Conservation (phyloP, 2,888 invertebrate species). For the Torymus texanus region DNA sequence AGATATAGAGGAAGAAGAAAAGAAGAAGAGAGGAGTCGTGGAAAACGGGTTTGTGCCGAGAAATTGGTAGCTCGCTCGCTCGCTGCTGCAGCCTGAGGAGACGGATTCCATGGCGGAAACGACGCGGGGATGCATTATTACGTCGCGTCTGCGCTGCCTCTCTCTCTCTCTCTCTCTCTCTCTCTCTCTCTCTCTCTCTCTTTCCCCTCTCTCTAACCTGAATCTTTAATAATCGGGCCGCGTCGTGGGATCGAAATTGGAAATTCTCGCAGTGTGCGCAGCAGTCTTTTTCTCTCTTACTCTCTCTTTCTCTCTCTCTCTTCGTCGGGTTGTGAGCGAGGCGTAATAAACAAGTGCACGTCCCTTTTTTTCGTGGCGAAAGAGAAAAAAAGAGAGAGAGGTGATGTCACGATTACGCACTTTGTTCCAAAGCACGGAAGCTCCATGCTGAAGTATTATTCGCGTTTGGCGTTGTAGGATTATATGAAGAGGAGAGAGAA, state of each 20-base stretch:
- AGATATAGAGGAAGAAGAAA: not conserved
- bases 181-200: constrained; percentile 17
- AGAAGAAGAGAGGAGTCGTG: constrained; percentile 29
- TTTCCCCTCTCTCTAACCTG: constrained; percentile 53
- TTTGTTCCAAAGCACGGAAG: constrained; percentile 32
- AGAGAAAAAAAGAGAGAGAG: not conserved
- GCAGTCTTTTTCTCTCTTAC: constrained; percentile 20
- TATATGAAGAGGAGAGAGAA: too few relatives aligned
- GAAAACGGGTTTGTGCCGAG: constrained; percentile 48
- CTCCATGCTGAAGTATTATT: not conserved
- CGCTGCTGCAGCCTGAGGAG: constrained; percentile 27
- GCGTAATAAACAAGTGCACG: constrained; percentile 49
- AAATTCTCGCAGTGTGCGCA: constrained; percentile 57
- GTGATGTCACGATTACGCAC: constrained; percentile 44
- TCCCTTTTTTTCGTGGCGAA: constrained; percentile 15
- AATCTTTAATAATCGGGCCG: constrained; percentile 68
- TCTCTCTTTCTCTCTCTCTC: constrained; percentile 34
- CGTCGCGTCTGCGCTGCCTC: constrained; percentile 42
- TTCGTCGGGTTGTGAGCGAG: constrained; percentile 16
- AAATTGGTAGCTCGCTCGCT: constrained; percentile 52
- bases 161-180: constrained; percentile 28
- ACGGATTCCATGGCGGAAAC: constrained; percentile 33
- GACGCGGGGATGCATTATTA: constrained; percentile 62
- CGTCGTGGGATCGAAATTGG: constrained; percentile 58
- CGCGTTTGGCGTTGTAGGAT: not conserved